Evolutionary conservation across 2,113 vertebrate genomes (phyloP), one percentile per base, ranked within the genome.

Genomic region (Hepsetus odoe): DNA sequence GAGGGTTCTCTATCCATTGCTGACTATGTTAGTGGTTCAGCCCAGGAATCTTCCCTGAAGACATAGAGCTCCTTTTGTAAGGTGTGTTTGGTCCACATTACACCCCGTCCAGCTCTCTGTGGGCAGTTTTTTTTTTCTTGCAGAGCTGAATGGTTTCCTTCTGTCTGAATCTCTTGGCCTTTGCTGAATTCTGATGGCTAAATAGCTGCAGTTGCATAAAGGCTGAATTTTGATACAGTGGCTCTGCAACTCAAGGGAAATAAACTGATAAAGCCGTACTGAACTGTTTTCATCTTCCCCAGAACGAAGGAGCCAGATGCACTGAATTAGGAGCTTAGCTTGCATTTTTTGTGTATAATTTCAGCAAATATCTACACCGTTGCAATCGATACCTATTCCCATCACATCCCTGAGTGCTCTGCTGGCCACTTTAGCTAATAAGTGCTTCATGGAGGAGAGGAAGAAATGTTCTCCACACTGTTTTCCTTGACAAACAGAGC

Each of bases 401-500:
- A 70, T 83, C 78, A 77, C 74, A 83, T 83, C 76, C 46, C 67
- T 71, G 28, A 80, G 64, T 62, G 51, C 61, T 61, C 80, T 76
- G 72, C 74, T 66, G 68, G 64, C 74, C 72, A 44, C 74, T 74
- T 82, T 74, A 80, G 74, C 74, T 82, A 73, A 82, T 85, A 80
- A 76, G 46, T 65, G 58, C 58, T 33, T 30, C 11, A 53, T 64
- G 68, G 73, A 71, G 73, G 46, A 76, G 74, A 70, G 67, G 32
- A 33, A 56, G 77, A 56, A 53, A 71, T 74, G 59, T 79, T 77
- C 75, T 69, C 51, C 64, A 77, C 80, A 82, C 76, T 82, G 71
- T 30, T 32, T 74, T 46, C 58, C 30, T n/a, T n/a, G n/a, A n/a
- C n/a, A n/a, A 69, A 42, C 24, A 74, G 77, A 59, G 55, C 61